These are phyloP conservation scores for Heliconius ismenius DNA, from an alignment of 2,888 invertebrate genomes.

Conservation along the genomic window DNA sequence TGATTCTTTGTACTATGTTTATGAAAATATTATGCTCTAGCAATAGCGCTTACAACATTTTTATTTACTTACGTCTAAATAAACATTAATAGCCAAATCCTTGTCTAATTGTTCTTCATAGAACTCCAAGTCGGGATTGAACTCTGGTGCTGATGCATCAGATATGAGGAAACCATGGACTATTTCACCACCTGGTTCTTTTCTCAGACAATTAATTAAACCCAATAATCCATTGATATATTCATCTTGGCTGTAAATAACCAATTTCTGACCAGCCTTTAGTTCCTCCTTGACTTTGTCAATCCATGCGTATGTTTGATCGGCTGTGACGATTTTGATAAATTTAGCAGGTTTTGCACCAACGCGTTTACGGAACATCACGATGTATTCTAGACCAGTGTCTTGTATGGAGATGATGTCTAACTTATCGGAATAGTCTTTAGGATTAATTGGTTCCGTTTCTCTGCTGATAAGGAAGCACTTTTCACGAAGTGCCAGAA, in stretches of 20 bases:
- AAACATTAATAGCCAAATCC: slow-evolving; percentile 91
- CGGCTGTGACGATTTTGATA: slow-evolving; percentile 67
- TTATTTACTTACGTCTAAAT: slow-evolving; percentile 76
- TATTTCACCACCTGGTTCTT: slow-evolving; percentile 88
- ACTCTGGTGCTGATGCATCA: slow-evolving; percentile 84
- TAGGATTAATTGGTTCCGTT: slow-evolving; percentile 71
- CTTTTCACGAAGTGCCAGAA: slow-evolving; percentile 78
- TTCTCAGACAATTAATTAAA: slow-evolving; percentile 92
- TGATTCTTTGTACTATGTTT: no score
- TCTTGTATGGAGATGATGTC: slow-evolving; percentile 77
- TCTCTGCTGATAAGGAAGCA: slow-evolving; percentile 85
- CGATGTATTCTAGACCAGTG: slow-evolving; percentile 77
- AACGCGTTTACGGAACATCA: slow-evolving; percentile 78
- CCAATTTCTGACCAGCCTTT: slow-evolving; percentile 75
- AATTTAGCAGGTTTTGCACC: slow-evolving; percentile 73
- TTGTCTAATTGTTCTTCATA: slow-evolving; percentile 85
- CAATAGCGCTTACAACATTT: not conserved
- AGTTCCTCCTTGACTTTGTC: slow-evolving; percentile 73
- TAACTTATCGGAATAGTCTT: slow-evolving; percentile 66
- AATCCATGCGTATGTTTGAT: slow-evolving; percentile 78
- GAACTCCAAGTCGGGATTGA: slow-evolving; percentile 84
- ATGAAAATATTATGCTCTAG: no score
- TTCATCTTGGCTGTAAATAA: slow-evolving; percentile 86
- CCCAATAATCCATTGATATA: slow-evolving; percentile 91
- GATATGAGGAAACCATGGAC: slow-evolving; percentile 84